Percentiles rank a stretch among this genome's conserved stretches.
These are phyloP conservation scores for Aurelia sp. DNA, from an alignment of 30 jellyfish, hydroid and myxozoan genomes.

Conservation along the genomic window DNA sequence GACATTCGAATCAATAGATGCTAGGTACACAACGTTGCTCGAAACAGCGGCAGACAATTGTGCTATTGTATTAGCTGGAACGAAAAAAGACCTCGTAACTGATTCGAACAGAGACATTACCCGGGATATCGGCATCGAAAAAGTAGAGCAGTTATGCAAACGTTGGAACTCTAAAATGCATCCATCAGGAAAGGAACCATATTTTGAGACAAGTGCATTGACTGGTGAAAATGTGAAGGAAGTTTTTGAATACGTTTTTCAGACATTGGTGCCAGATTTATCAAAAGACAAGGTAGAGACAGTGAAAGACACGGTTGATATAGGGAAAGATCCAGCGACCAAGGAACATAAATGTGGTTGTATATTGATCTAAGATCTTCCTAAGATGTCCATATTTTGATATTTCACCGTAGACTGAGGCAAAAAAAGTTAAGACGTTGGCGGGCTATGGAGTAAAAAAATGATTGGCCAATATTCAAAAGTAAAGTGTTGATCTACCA, in stretches of 20 bases:
- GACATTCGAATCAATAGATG: conserved; percentile 67
- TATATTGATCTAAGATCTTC: background rate
- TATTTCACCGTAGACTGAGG: too few relatives aligned
- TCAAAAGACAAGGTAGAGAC: background rate
- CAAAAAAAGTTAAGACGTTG: too few relatives aligned
- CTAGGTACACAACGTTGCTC: conserved; percentile 57
- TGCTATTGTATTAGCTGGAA: conserved; percentile 86
- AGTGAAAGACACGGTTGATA: conserved; percentile 26
- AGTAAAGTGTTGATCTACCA: too few relatives aligned
- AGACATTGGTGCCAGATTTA: conserved; percentile 64
- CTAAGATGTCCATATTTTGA: too few relatives aligned
- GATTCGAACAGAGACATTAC: conserved; percentile 58
- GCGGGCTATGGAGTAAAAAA: too few relatives aligned
- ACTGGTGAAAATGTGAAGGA: conserved; percentile 66
- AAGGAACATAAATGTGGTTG: background rate
- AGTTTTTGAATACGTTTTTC: conserved; percentile 79
- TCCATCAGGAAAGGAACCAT: conserved; percentile 68
- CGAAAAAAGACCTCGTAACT: conserved; percentile 79
- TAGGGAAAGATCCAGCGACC: background rate
- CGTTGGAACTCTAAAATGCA: conserved; percentile 69
- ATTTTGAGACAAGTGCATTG: conserved; percentile 90
- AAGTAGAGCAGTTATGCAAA: conserved; percentile 60
- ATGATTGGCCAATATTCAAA: too few relatives aligned
- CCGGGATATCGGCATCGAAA: conserved; percentile 55
- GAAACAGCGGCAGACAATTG: conserved; percentile 88